Percentiles rank a stretch among this genome's conserved stretches.
Evolutionary conservation across 2,888 invertebrate genomes (phyloP).

Genomic region (Caradrina kadenii): DNA sequence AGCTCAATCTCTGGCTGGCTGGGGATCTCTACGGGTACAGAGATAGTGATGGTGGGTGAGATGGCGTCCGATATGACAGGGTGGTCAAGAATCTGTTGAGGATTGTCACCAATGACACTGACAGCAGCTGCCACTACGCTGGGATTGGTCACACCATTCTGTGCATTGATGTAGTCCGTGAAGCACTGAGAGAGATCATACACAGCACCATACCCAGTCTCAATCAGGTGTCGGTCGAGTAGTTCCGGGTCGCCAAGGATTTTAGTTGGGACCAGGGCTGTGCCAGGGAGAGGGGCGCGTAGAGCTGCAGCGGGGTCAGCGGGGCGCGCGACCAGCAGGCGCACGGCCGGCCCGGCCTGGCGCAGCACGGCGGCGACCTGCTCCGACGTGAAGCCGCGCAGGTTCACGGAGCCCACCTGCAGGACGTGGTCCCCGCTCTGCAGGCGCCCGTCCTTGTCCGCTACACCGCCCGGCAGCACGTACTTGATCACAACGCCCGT

Average conservation of each 20-base stretch:
- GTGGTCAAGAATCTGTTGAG: conserved; percentile 83
- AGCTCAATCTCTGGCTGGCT: conserved; percentile 97
- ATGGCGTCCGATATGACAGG: conserved; percentile 79
- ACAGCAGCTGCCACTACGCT: conserved; percentile 83
- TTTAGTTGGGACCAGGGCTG: conserved; percentile 98
- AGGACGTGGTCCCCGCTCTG: conserved; percentile 99
- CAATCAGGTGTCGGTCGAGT: conserved; percentile 95
- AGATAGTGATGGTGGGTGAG: conserved; percentile 87
- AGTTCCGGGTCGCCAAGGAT: conserved; percentile 97
- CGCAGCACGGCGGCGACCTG: conserved; percentile 94
- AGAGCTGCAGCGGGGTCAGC: conserved; percentile 96
- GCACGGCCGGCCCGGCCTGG: conserved; percentile 95
- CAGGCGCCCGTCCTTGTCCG: conserved; percentile 98
- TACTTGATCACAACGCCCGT: conserved; percentile 99
- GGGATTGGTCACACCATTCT: conserved; percentile 78
- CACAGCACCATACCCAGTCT: conserved; percentile 93
- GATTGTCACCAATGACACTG: conserved; percentile 85
- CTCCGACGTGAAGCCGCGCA: conserved; percentile 99
- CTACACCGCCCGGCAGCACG: conserved; percentile 98
- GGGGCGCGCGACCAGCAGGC: conserved; percentile 98
- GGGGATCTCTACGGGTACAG: conserved; percentile 89
- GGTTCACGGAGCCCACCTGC: conserved; percentile 98
- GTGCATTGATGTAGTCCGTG: conserved; percentile 81
- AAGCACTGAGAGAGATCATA: conserved; percentile 86
- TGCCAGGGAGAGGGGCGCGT: conserved; percentile 94